Conservation (phyloP, 2,797 vertebrate genomes). For the Melanotaenia maccullochi region DNA sequence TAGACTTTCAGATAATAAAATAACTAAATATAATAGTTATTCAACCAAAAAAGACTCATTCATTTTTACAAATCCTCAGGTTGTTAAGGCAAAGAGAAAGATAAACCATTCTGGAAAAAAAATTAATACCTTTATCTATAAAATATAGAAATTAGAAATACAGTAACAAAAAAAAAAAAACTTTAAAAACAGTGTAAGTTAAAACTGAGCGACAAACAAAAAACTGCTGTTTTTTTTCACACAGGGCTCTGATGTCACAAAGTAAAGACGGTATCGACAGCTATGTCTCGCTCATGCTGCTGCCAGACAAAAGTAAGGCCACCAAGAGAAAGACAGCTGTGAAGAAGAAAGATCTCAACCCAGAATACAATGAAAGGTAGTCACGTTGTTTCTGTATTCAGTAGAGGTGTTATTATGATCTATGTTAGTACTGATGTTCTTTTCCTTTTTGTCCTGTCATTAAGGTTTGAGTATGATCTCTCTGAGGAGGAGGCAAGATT, state of each 20-base stretch:
- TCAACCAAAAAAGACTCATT: background rate
- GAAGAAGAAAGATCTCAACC: slow-evolving; percentile 88
- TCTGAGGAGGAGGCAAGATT: slow-evolving; percentile 81
- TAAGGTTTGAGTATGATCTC: slow-evolving; percentile 91
- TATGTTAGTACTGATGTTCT: background rate
- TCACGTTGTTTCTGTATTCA: background rate
- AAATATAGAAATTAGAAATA: no score
- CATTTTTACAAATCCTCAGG: background rate
- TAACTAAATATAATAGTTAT: background rate
- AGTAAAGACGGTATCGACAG: slow-evolving; percentile 88
- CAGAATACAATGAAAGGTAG: slow-evolving; percentile 91
- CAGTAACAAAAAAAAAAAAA: no score
- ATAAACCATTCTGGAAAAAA: background rate
- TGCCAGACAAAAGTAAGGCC: slow-evolving; percentile 91
- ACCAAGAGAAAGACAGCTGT: slow-evolving; percentile 91
- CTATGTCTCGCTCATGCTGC: slow-evolving; percentile 89
- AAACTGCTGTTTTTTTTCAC: background rate
- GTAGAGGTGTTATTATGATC: background rate
- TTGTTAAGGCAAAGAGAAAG: background rate
- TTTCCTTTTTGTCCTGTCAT: background rate
- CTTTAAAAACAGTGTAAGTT: no score
- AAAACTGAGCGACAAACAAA: no score
- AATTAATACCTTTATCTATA: no score
- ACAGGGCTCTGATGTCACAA: slow-evolving; percentile 80
- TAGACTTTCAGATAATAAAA: background rate